Conservation (phyloP, 2,888 invertebrate species). For the Pecten maximus region DNA sequence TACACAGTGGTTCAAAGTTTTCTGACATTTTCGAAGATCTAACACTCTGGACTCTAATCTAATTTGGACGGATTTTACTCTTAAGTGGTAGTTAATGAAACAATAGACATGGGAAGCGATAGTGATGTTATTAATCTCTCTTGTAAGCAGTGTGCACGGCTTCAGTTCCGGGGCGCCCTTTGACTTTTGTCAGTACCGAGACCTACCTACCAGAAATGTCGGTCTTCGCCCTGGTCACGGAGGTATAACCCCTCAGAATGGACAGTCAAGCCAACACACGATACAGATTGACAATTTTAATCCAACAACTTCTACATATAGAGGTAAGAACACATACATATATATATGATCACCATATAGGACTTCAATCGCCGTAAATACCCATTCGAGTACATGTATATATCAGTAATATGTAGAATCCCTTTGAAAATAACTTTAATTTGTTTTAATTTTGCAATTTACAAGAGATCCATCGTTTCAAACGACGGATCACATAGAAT, state of each 20-base stretch:
- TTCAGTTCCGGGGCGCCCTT: conserved; percentile 48
- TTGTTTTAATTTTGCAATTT: too few species aligned
- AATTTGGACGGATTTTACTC: not conserved
- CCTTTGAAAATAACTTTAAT: too few species aligned
- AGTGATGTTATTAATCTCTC: not conserved
- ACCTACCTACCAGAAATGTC: conserved; percentile 41
- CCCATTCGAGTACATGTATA: too few species aligned
- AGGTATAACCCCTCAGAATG: not conserved
- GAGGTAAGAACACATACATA: not conserved
- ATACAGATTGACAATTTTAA: not conserved
- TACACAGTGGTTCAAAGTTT: not conserved
- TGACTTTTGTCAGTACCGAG: conserved; percentile 45
- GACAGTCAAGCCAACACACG: not conserved
- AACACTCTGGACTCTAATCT: not conserved
- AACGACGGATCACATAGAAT: too few species aligned
- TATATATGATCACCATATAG: too few species aligned
- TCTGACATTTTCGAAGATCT: not conserved
- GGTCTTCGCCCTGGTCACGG: conserved; percentile 47
- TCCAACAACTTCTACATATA: not conserved
- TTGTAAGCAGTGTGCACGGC: not conserved
- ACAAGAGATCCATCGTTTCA: too few species aligned
- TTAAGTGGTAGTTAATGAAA: not conserved
- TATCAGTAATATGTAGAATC: too few species aligned
- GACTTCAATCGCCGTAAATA: too few species aligned
- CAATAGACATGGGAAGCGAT: not conserved